phyloP scores from a whole-genome alignment of 2,797 vertebrate genomes.

The Poecile montanus region DNA sequence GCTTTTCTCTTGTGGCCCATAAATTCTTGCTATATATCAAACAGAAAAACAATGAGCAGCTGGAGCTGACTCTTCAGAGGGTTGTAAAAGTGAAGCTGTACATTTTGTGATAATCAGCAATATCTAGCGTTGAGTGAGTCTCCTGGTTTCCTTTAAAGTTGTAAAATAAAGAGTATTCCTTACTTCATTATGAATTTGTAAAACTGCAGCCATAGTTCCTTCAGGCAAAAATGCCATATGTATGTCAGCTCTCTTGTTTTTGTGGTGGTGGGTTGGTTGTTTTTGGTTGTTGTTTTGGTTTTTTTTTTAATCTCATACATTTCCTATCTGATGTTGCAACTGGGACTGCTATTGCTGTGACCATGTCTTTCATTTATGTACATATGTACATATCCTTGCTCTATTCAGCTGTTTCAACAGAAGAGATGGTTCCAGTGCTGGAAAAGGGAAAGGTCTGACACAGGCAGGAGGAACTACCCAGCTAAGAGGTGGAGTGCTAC shows the following conservation, averaged over 20 bases:
- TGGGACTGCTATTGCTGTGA: neutral
- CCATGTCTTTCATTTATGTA: neutral
- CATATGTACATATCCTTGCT: neutral
- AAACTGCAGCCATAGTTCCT: neutral
- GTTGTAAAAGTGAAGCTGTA: neutral
- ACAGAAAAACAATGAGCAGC: neutral
- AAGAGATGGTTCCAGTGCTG: neutral
- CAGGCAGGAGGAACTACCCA: neutral
- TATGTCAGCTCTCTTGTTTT: neutral
- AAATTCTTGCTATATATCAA: neutral
- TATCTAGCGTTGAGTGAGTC: rapidly evolving
- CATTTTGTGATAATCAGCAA: neutral
- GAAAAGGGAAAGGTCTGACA: neutral
- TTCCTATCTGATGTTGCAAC: neutral
- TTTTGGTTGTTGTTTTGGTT: neutral
- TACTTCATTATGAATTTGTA: neutral
- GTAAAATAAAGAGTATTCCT: neutral
- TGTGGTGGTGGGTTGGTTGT: neutral
- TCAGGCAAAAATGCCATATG: neutral
- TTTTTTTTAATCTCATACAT: neutral
- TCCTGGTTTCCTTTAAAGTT: neutral
- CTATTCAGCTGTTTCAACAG: neutral
- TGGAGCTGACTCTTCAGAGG: neutral
- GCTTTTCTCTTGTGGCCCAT: neutral
- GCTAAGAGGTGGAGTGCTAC: neutral